A percentile compares a stretch with the other conserved stretches of the same genome.
phyloP scores from a whole-genome alignment of 2,888 invertebrate genomes.

The Orchesella flavescens region DNA sequence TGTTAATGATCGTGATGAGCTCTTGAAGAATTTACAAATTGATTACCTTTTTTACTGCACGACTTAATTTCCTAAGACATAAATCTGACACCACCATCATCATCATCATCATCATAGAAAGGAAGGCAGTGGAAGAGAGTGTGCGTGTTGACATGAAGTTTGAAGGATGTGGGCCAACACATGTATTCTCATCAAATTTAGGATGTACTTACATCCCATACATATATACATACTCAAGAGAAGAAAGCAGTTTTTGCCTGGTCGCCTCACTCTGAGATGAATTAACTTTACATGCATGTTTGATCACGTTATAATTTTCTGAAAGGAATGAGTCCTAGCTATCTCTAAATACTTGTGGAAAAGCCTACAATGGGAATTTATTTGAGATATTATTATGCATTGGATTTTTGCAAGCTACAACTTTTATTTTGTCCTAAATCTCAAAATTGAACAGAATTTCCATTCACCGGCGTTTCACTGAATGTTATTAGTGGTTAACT shows the following conservation, averaged over 20 bases:
- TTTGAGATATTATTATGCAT: too few species aligned
- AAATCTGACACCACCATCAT: constrained; percentile 45
- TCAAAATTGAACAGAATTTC: too few species aligned
- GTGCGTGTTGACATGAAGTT: constrained; percentile 19
- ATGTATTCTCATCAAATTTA: constrained; percentile 3
- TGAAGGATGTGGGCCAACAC: constrained; percentile 48
- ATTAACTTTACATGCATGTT: constrained; percentile 21
- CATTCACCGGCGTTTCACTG: too few species aligned
- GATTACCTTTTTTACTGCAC: constrained; percentile 58
- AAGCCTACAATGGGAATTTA: too few species aligned
- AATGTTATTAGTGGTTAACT: too few species aligned
- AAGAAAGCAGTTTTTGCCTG: constrained; percentile 30
- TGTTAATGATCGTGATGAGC: constrained; percentile 49
- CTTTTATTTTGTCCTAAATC: too few species aligned
- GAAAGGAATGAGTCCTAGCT: constrained; percentile 41
- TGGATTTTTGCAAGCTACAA: too few species aligned
- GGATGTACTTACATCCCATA: background rate
- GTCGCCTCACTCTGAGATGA: constrained; percentile 3
- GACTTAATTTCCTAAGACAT: constrained; percentile 59
- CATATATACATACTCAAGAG: background rate
- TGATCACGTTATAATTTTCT: constrained; percentile 18
- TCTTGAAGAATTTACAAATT: constrained; percentile 50
- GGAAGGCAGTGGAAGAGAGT: background rate
- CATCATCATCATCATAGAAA: background rate
- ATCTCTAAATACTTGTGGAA: too few species aligned